Base-by-base conservation (phyloP, 2,888 invertebrate species). In the Stenodema calcarata region DNA sequence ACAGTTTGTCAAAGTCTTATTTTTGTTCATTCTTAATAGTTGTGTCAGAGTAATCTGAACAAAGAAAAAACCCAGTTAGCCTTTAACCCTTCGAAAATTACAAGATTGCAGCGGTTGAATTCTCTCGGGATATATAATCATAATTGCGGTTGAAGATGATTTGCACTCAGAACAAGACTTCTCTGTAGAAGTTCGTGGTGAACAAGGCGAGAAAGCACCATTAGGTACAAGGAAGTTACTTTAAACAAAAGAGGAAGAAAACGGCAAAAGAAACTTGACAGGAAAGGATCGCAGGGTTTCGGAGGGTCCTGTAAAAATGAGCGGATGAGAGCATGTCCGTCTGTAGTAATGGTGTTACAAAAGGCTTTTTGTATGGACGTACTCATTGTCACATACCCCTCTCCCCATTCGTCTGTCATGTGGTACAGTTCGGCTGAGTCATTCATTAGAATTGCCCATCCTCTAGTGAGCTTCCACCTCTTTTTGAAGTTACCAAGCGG, bases 201-300 rank as follows among this genome's bases (percentile, higher is more conserved):
- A 30, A 73, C 73, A 73, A 78, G 42, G 78, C 18, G 78, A 78
- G 47, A 78, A 47, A 42, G 78, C 44, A 27, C 27, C 78, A 78
- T 78, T 78, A 78, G n/a, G 47, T 6, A 44, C 78, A n/a, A 42
- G 78, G 78, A 78, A 78, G 78, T 35, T 9, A n/a, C 14, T 42
- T 44, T 42, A 78, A 23, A 44, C 27, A 42, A 78, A 41, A 78
- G 27, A 47, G 41, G 44, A 23, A n/a, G 41, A 78, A 78, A 44
- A 18, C 42, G 16, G 16, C 35, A 76, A 30, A 41, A 42, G 41
- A 42, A 41, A 30, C n/a, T 35, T 35, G n/a, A 6, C 18, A 23
- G 18, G 44, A 9, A 14, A 23, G 44, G 44, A 78, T 42, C 78
- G 12, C 23, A 3, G 27, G 47, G 78, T 78, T 78, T 78, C 47